Conservation (phyloP, 2,113 vertebrate species). For the Chaenogobius annularis region DNA sequence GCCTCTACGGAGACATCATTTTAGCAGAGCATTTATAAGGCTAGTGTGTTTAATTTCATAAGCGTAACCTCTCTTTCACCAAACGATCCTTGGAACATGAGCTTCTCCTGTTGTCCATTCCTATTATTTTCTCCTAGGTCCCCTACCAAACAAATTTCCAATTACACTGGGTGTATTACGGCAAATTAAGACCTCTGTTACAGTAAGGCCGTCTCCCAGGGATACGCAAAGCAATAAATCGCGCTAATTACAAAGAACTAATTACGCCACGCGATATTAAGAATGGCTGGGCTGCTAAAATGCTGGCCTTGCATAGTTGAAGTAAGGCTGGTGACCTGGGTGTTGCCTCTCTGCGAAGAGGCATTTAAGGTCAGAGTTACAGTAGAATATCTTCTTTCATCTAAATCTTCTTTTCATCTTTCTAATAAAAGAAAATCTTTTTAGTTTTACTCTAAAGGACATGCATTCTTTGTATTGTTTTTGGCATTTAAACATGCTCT, state of each 20-base stretch:
- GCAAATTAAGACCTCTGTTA: conserved; percentile 69
- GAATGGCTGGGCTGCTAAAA: conserved; percentile 41
- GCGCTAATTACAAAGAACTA: conserved; percentile 70
- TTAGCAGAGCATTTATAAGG: conserved; percentile 20
- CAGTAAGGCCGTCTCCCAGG: conserved; percentile 55
- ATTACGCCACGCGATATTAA: conserved; percentile 64
- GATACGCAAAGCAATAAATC: conserved; percentile 70
- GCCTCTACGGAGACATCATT: background rate
- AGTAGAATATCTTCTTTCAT: too few relatives aligned
- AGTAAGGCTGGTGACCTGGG: conserved; percentile 55
- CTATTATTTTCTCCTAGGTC: conserved; percentile 41
- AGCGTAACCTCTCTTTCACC: conserved; percentile 19
- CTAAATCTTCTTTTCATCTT: too few relatives aligned
- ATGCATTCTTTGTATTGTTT: too few relatives aligned
- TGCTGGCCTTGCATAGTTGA: conserved; percentile 60
- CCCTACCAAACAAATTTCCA: conserved; percentile 59
- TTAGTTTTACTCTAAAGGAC: too few relatives aligned
- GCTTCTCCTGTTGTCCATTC: conserved; percentile 34
- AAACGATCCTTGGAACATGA: conserved; percentile 26
- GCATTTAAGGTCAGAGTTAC: conserved; percentile 23
- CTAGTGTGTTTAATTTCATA: conserved; percentile 37
- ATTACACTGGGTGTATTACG: conserved; percentile 65
- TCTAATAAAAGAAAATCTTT: too few relatives aligned
- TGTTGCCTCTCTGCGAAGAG: conserved; percentile 22
- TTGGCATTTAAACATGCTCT: too few relatives aligned